Evolutionary conservation across 2,113 vertebrate genomes (phyloP), one percentile per base, ranked within the genome.

Genomic region (Prunella fulvescens): DNA sequence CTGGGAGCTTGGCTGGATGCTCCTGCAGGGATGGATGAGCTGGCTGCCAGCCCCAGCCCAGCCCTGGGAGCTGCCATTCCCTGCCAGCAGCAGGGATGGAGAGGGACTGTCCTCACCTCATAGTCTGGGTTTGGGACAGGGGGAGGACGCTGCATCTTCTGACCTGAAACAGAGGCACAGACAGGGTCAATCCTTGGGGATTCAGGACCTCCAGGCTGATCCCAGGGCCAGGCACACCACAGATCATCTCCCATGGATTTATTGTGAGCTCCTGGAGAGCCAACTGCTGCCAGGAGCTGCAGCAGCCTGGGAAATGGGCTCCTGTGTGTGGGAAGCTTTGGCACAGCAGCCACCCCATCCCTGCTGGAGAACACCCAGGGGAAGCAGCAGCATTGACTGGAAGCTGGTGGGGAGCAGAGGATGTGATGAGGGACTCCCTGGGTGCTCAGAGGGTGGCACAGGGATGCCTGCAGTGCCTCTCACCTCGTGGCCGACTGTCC

Each of bases 71-170:
- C 37, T 37, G 37, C 37, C 37, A 37, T 37, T 37, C 45, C 82
- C 45, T 78, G 42, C 81, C 54, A 42, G 1, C 17, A 42, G 61
- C 53, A 88, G n/a, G 70, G 48, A 45, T 17, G 64, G 40, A 13
- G 42, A 39, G 57, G 56, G 37, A 4, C 7, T 25, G 10, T 40
- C 14, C 51, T 78, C 98, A 98, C 98, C 98, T 98, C 98, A 1
- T 98, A 98, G 93, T 98, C 98, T 1, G 98, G 98, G 80, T 98
- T 98, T 26, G 98, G 98, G 22, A 98, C 97, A 1, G 98, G 98
- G 8, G 98, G 98, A 57, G 98, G 98, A n/a, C 80, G 96, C 90
- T 98, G 97, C 81, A 19, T 96, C 80, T 96, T 98, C 70, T 90
- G 97, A 70, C 96, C 98, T 98, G 93, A 23, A 94, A 89, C 39